Conservation (phyloP, 2,888 invertebrate genomes). For the Nebria salina region DNA sequence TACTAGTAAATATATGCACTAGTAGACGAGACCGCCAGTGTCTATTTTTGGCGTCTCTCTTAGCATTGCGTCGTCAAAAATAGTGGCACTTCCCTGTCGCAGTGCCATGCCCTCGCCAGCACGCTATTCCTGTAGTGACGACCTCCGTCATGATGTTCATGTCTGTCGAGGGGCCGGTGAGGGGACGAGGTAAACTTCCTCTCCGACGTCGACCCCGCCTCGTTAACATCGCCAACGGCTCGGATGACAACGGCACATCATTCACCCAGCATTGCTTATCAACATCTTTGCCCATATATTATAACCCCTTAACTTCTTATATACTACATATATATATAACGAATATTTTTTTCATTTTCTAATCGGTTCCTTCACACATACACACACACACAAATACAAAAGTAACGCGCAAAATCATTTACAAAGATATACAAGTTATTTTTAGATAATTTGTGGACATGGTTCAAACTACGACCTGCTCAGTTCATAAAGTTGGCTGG, state of each 20-base stretch:
- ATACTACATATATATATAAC: too few species aligned
- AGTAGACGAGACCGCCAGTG: constrained; percentile 10
- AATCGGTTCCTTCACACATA: neutral
- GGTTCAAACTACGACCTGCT: neutral
- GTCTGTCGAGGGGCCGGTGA: constrained; percentile 19
- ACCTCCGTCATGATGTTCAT: constrained; percentile 23
- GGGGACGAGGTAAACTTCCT: neutral
- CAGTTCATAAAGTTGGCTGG: constrained; percentile 54
- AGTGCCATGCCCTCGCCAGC: constrained; percentile 50
- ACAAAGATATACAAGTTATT: neutral
- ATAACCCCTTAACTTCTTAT: neutral
- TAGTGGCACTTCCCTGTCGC: constrained; percentile 62
- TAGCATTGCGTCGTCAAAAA: constrained; percentile 60
- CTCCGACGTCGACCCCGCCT: constrained; percentile 40
- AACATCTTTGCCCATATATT: constrained; percentile 4
- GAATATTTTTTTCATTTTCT: neutral
- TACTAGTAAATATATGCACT: neutral
- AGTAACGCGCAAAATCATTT: constrained; percentile 7
- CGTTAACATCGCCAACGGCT: constrained; percentile 43
- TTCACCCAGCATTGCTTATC: constrained; percentile 18
- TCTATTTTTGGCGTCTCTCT: constrained; percentile 49
- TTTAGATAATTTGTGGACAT: neutral
- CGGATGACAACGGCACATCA: constrained; percentile 44
- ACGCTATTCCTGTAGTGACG: constrained; percentile 42
- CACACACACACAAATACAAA: neutral